Evolutionary conservation across 2,888 invertebrate species (phyloP), one percentile per base, ranked within the genome.

Genomic region (Drosophila vallismaia): DNA sequence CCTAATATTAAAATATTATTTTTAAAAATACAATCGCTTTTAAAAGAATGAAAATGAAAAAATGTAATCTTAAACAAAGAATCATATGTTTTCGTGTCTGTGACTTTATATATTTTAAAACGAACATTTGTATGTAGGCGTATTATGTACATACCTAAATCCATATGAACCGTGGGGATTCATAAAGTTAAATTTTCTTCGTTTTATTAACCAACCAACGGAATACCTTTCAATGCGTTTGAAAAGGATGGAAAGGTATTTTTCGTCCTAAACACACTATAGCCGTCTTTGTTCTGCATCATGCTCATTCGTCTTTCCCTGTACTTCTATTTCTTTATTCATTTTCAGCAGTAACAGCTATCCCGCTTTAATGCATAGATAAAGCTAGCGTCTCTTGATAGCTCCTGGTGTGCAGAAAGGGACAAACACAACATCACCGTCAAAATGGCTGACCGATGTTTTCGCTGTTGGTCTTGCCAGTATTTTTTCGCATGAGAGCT

Each of bases 401-500:
- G 14, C 14, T 42, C 8, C n/a, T 12, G 45, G 3, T 14, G n/a
- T 31, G 42, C 8, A 5, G 19, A 70, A 54, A 51, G 62, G 36
- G 70, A 60, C 55, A 14, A 42, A 29, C 3, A 19, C 29, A 45
- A 28, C 14, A 9, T 19, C 36, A 48, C 19, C 9, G 52, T 55
- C 54, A 81, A 81, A 81, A 81, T 81, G 81, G 86, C 81, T 71
- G 81, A 38, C 54, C 31, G 38, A 54, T 51, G 53, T 40, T 49
- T 63, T 57, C 54, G 24, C 31, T 38, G 71, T 64, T 72, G 71
- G 59, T 58, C 70, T 66, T 75, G 67, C 68, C 56, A 57, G 71
- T 62, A 64, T 75, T 71, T 75, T 90, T 89, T 89, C 89, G 89
- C 89, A 82, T 89, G 89, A 89, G 89, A 89, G 90, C 89, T 89